Evolutionary conservation across 2,797 vertebrate species (phyloP), one percentile per base, ranked within the genome.

Genomic region (Hoplostethus mediterraneus): DNA sequence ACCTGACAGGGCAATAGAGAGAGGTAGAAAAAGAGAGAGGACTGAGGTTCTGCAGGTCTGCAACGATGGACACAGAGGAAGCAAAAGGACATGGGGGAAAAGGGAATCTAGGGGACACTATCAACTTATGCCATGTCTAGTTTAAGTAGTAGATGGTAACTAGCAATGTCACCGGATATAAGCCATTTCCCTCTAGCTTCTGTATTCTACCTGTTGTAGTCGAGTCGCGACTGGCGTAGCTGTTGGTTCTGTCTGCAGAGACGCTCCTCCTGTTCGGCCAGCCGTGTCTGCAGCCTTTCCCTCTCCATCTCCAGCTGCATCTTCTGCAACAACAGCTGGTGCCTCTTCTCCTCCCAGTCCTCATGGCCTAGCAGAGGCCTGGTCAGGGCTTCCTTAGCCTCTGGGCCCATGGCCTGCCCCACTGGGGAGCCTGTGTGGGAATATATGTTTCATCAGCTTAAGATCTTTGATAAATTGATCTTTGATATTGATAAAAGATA

Each of bases 291-390:
- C 62, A 99, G 96, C 72, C 84, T 93, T 58, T 98, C 96, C 79
- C 96, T 95, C 92, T 99, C 97, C 77, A 91, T 85, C 93, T 99
- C 97, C 82, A 99, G 91, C 87, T 98, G 97, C 90, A 96, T 93
- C 91, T 98, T 99, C 91, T 99, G 97, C 86, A 96, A 88, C 82
- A 98, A 88, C 64, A 99, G 92, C 66, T 94, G 94, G 72, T 96
- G 95, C 56, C 93, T 94, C 88, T 94, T 96, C 80, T 95, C 95
- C 83, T 96, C 95, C 64, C 96, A 96, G 95, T 86, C 53, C 83
- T 94, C 80, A 71, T 92, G 75, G 68, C 88, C 90, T 72, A 90
- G 63, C 52, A 72, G 74, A 51, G 90, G 83, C 51, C 67, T 85
- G 52, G 75, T 85, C 70, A 88, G 77, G 31, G 65, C 71, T 45